Percentiles rank a stretch among this genome's conserved stretches.
phyloP scores from a whole-genome alignment of 2,888 invertebrate genomes.

The Lamproptera curius region DNA sequence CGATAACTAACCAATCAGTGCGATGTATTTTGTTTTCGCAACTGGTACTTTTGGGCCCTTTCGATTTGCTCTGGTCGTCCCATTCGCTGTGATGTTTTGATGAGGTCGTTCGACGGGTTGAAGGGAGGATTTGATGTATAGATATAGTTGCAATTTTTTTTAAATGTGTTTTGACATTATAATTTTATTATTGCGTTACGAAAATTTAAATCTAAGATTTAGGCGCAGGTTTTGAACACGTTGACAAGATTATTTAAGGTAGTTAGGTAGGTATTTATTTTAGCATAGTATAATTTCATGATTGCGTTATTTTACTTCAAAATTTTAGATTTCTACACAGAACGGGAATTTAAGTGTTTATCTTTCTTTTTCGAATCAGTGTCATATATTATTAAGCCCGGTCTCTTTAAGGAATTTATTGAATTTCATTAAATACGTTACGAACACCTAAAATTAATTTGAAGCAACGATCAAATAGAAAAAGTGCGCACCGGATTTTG shows the following conservation, averaged over 20 bases:
- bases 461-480: constrained; percentile 35
- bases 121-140: constrained; percentile 73
- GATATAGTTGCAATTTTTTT: constrained; percentile 76
- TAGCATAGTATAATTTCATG: constrained; percentile 71
- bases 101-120: constrained; percentile 73
- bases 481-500: constrained; percentile 54
- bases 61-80: constrained; percentile 49
- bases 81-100: constrained; percentile 71
- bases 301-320: constrained; percentile 56
- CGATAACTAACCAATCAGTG: too few relatives aligned
- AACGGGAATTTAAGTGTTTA: constrained; percentile 44
- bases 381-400: constrained; percentile 59
- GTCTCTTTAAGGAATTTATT: too few relatives aligned
- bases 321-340: constrained; percentile 52
- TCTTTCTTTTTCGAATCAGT: constrained; percentile 50
- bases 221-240: constrained; percentile 72
- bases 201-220: constrained; percentile 70
- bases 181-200: constrained; percentile 78
- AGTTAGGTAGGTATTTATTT: constrained; percentile 79
- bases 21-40: constrained; percentile 49
- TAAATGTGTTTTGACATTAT: constrained; percentile 78
- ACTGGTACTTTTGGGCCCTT: constrained; percentile 43
- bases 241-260: constrained; percentile 77
- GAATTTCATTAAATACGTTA: constrained; percentile 43
- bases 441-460: constrained; percentile 35